Base-by-base conservation (phyloP, 2,113 vertebrate genomes). In the Recurvirostra avosetta region DNA sequence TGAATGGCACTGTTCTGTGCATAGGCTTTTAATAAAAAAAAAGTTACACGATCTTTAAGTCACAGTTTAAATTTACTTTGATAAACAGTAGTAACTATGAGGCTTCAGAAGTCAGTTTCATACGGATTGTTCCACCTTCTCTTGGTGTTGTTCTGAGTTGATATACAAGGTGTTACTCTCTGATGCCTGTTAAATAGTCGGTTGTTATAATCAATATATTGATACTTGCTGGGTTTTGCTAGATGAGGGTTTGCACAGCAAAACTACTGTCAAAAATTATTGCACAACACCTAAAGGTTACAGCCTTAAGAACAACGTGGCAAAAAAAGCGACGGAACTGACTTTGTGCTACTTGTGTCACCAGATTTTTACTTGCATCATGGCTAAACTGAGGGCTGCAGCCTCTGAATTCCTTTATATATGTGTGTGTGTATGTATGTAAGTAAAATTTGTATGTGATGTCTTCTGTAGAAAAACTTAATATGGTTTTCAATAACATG, bases 391-490 rank as follows among this genome's bases (percentile, higher is more conserved):
- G 50, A 88, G 32, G 17, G 17, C 41, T 86, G 43, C 38, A 76
- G 27, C 58, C 30, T 85, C 38, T 63, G 32, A 61, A 56, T 90
- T 87, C 36, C 21, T 77, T 62, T 79, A 6, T 25, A 27, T 17
- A 6, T 38, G 4, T 18, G 1, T 23, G 34, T 77, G 68, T 38
- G 4, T 18, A 1, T 23, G 34, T 76, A 49, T 78, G 72, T 58
- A 82, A 79, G 53, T 75, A 76, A 81, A 95, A 81, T 78, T 78
- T 1, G 6, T 56, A 29, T 77, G 38, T 38, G 58, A 16, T 85
- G 41, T 67, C 45, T 94, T 91, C 32, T 74, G 32, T 50, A 72
- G 80, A 92, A 97, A 86, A 92, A 67, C 23, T 26, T 96, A 77
- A 83, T 90, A 89, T 84, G 29, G 25, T 86, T 20, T 91, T 88